phyloP scores from a whole-genome alignment of 2,113 vertebrate species.

The Indicator maculatus region DNA sequence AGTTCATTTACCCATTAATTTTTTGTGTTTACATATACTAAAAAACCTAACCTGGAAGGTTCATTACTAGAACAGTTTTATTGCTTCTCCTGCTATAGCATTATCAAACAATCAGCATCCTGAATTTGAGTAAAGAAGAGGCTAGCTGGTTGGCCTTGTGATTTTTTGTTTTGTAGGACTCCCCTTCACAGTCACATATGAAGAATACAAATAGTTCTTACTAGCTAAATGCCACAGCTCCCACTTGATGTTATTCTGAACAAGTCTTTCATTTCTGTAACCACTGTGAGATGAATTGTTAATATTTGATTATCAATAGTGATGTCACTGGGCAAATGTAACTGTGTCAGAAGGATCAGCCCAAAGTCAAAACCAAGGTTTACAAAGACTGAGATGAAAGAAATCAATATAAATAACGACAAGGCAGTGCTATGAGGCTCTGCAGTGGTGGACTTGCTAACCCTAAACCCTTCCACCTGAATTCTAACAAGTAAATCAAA shows the following conservation, averaged over 20 bases:
- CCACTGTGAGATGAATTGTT: constrained; percentile 2
- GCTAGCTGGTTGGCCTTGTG: background rate
- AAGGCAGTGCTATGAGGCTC: background rate
- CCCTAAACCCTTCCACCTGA: constrained; percentile 59
- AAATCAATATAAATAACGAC: constrained; percentile 42
- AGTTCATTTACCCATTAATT: background rate
- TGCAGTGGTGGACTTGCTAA: constrained; percentile 45
- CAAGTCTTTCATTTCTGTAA: background rate
- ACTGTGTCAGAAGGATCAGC: background rate
- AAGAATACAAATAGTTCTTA: background rate
- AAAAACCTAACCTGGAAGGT: background rate
- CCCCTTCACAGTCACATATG: background rate
- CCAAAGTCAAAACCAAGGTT: constrained; percentile 8
- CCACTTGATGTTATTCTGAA: background rate
- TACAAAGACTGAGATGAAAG: constrained; percentile 35
- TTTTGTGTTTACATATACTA: background rate
- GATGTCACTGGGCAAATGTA: constrained; percentile 23
- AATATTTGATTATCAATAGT: background rate
- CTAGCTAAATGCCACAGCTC: background rate
- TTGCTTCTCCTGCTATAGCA: background rate
- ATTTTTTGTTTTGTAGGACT: background rate
- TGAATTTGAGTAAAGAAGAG: background rate
- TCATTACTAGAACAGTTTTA: background rate
- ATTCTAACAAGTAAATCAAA: constrained; percentile 67
- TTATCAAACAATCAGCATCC: background rate